Percentiles rank a stretch among this genome's conserved stretches.
Conservation (phyloP, 64 coral and sea anemone species). For the Orbicella faveolata region DNA sequence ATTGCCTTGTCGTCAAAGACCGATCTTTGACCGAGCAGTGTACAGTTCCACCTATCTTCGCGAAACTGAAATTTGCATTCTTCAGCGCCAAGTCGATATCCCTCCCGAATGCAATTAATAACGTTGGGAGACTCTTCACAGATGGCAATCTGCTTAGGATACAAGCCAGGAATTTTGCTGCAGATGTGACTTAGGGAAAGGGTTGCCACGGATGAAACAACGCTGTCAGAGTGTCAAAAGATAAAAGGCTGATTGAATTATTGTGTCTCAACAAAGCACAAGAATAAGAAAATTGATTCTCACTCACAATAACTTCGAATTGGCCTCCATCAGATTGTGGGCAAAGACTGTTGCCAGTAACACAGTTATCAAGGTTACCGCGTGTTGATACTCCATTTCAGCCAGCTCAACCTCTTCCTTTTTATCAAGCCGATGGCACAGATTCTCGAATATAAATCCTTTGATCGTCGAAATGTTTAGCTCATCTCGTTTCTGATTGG, state of each 20-base stretch:
- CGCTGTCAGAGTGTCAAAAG: slow-evolving; percentile 19
- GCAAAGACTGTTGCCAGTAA: slow-evolving; percentile 27
- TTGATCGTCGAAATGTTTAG: not conserved
- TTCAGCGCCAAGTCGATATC: slow-evolving; percentile 46
- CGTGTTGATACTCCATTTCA: slow-evolving; percentile 25
- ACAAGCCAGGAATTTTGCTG: slow-evolving; percentile 32
- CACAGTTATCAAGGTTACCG: not conserved
- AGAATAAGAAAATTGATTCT: not conserved
- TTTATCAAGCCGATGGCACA: slow-evolving; percentile 11
- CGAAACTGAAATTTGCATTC: slow-evolving; percentile 93
- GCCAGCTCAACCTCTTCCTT: not conserved
- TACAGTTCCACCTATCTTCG: slow-evolving; percentile 92
- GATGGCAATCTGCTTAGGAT: slow-evolving; percentile 21
- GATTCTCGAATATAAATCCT: slow-evolving; percentile 32
- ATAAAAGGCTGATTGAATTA: slow-evolving; percentile 41
- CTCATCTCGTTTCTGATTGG: slow-evolving; percentile 48
- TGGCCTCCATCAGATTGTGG: slow-evolving; percentile 39
- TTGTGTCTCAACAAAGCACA: slow-evolving; percentile 24
- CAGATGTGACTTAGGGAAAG: slow-evolving; percentile 42
- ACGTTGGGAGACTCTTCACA: slow-evolving; percentile 30
- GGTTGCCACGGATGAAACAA: slow-evolving; percentile 49
- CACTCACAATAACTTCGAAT: slow-evolving; percentile 49
- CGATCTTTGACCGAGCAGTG: slow-evolving; percentile 36
- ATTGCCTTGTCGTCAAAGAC: slow-evolving; percentile 61
- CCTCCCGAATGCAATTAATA: slow-evolving; percentile 40